Evolutionary conservation across 2,113 vertebrate genomes (phyloP).

Genomic region (Varanus komodoensis): DNA sequence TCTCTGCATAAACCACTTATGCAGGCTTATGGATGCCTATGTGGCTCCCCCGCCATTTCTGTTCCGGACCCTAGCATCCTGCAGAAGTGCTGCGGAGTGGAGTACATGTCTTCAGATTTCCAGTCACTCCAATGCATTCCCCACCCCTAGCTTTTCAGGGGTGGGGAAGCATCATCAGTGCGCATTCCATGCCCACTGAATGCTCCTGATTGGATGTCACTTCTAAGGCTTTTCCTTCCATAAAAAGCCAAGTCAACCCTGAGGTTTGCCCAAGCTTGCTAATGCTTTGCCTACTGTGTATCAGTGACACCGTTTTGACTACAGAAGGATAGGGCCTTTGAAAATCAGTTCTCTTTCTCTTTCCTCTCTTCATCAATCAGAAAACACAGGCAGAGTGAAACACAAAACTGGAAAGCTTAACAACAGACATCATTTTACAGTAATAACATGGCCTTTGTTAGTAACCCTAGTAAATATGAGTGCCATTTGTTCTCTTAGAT

Average conservation of each 20-base stretch:
- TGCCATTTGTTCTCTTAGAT: not conserved
- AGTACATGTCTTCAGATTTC: not conserved
- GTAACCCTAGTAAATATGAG: not conserved
- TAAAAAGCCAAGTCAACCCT: no score
- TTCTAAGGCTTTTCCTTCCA: not conserved
- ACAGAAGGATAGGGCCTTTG: no score
- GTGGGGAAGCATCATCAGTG: not conserved
- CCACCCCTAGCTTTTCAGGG: no score
- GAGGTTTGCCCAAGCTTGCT: no score
- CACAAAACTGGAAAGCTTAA: not conserved
- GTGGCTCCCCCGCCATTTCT: not conserved
- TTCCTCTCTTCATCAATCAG: no score
- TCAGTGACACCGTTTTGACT: no score
- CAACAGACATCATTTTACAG: not conserved
- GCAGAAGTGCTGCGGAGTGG: not conserved
- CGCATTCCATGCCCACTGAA: not conserved
- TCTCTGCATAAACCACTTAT: not conserved
- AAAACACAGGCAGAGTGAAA: not conserved
- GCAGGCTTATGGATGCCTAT: not conserved
- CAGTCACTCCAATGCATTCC: not conserved
- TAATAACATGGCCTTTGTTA: not conserved
- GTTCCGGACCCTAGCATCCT: not conserved
- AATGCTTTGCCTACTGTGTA: no score
- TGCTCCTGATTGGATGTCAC: no score
- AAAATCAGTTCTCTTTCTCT: no score